Percentiles rank a stretch among this genome's conserved stretches.
These are phyloP conservation scores for Onychomys torridus DNA, from an alignment of 2,797 vertebrate species.

Conservation along the genomic window DNA sequence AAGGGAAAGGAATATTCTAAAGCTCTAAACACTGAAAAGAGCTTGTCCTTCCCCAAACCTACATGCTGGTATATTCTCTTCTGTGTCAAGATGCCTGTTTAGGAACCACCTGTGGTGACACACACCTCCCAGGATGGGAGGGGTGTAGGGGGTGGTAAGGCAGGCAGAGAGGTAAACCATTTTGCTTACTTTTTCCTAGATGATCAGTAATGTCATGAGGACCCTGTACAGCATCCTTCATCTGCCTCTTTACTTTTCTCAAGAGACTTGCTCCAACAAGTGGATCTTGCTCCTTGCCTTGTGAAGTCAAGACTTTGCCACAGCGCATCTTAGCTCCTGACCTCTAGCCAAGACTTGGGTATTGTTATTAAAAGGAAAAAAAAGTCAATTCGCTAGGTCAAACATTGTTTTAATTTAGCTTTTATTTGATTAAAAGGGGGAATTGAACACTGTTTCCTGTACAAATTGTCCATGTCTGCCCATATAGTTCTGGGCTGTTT, in stretches of 20 bases:
- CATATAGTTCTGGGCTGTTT: not conserved
- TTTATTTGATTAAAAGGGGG: conserved; percentile 57
- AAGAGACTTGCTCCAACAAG: not conserved
- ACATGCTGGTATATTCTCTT: not conserved
- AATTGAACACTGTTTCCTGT: conserved; percentile 36
- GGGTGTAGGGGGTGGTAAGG: not conserved
- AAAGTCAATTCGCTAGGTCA: conserved; percentile 15
- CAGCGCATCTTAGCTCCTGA: not conserved
- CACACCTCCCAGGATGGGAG: not conserved
- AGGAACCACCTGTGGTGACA: not conserved
- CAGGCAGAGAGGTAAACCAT: not conserved
- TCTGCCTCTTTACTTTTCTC: conserved; percentile 14
- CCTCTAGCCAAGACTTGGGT: not conserved
- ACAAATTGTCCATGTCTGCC: not conserved
- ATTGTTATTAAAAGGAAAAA: conserved; percentile 8
- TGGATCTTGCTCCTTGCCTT: not conserved
- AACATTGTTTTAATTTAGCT: conserved; percentile 73
- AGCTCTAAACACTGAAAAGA: conserved; percentile 1
- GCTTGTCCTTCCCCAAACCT: not conserved
- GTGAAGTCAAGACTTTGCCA: not conserved
- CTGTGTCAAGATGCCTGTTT: not conserved
- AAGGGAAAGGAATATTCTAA: not conserved
- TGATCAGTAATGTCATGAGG: conserved; percentile 47
- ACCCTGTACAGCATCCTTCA: not conserved
- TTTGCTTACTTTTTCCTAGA: conserved; percentile 22